Evolutionary conservation across 2,888 invertebrate genomes (phyloP), one percentile per base, ranked within the genome.

Genomic region (Adelphocoris suturalis): DNA sequence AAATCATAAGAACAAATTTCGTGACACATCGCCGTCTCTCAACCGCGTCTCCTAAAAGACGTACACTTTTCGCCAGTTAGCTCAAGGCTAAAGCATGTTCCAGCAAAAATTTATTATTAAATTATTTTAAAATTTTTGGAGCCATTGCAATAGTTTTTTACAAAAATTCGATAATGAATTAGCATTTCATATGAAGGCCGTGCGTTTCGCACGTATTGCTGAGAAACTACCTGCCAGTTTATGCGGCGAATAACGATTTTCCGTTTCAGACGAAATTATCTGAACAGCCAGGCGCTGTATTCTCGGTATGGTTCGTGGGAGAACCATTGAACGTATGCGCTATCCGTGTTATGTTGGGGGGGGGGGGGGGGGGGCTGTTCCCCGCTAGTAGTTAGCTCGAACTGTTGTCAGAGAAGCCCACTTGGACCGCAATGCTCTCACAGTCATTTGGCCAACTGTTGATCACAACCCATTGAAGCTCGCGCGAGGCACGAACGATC

Each of bases 401-500:
- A 75, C 75, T 75, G 75, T 19, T 13, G 28, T 19, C 5, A 3
- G 23, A 75, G 28, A n/a, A 75, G 23, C 23, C n/a, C 75, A 19
- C 19, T 75, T 75, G 13, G 75, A 37, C 37, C 37, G 37, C 37
- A 37, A 37, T 7, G 37, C 37, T 37, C 37, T 37, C 37, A 12
- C n/a, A 75, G 75, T 75, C 75, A 19, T 75, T 75, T 5, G 28
- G 75, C 75, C 75, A 75, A 75, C 75, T 75, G 75, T 75, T 75
- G 75, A 75, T 75, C 75, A 75, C 75, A n/a, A 37, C 37, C 75
- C 28, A 19, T 75, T 75, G 75, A 75, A 28, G 19, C 28, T 14
- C 75, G 23, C 11, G 3, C 16, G 52, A 11, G 16, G 12, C 52
- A 52, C 52, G 52, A 52, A 52, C 52, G 13, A 16, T 52, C 13